Conservation (phyloP, 2,113 vertebrate species). For the Cynoglossus semilaevis region DNA sequence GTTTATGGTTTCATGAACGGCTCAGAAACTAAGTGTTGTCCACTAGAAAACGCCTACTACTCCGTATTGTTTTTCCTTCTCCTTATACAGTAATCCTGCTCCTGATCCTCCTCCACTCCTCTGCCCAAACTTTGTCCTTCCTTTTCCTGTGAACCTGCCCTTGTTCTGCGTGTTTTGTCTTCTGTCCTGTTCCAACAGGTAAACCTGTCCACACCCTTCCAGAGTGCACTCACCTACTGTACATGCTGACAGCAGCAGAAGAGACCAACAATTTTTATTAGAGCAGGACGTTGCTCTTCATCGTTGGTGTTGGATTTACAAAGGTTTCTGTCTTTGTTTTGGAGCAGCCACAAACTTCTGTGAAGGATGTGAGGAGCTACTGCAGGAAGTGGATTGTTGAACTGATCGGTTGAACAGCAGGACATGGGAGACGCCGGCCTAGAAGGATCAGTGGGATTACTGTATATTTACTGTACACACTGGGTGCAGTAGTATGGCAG, state of each 20-base stretch:
- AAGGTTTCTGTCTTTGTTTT: slow-evolving; percentile 1
- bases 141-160: slow-evolving; percentile 14
- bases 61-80: no score
- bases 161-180: slow-evolving; percentile 50
- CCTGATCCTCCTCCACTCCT: background rate
- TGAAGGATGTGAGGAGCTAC: no score
- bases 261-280: slow-evolving; percentile 24
- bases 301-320: background rate
- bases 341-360: background rate
- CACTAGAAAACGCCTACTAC: no score
- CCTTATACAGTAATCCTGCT: background rate
- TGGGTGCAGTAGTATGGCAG: background rate
- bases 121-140: slow-evolving; percentile 24
- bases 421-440: no score
- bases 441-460: slow-evolving; percentile 15
- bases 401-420: no score
- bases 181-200: slow-evolving; percentile 72
- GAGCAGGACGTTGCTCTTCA: background rate
- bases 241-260: slow-evolving; percentile 33
- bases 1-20: no score
- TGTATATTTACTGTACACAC: slow-evolving; percentile 18
- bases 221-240: slow-evolving; percentile 19
- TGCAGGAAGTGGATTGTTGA: no score
- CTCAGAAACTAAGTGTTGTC: no score
- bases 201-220: slow-evolving; percentile 58